A percentile compares a stretch with the other conserved stretches of the same genome.
These are phyloP conservation scores for Melanargia galathea DNA, from an alignment of 2,888 invertebrate genomes.

Conservation along the genomic window DNA sequence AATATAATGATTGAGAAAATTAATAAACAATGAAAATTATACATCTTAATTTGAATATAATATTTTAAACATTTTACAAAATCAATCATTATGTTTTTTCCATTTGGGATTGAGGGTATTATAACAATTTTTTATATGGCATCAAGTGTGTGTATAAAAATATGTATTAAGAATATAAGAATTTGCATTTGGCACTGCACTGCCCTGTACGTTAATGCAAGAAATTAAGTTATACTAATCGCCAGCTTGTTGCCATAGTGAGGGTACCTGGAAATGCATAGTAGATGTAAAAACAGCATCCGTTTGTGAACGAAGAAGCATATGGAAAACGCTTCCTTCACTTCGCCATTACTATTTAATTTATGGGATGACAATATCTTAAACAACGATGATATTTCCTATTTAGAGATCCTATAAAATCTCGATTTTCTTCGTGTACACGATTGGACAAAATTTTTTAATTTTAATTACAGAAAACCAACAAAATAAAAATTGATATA, in stretches of 20 bases:
- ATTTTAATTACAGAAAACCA: neutral
- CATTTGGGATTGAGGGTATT: conserved; percentile 53
- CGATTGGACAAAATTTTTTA: neutral
- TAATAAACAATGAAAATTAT: neutral
- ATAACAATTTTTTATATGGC: conserved; percentile 40
- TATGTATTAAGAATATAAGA: too few species aligned
- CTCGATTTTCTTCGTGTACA: neutral
- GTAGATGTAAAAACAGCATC: conserved; percentile 70
- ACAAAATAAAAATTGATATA: neutral
- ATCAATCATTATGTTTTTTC: conserved; percentile 56
- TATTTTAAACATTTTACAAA: conserved; percentile 18
- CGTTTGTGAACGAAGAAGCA: conserved; percentile 49
- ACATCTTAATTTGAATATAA: conserved; percentile 3
- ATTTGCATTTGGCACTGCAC: too few species aligned
- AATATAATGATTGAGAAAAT: conserved; percentile 36
- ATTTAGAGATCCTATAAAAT: neutral
- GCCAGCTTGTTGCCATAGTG: conserved; percentile 62
- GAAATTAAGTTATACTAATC: neutral
- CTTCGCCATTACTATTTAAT: conserved; percentile 46
- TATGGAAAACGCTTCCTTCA: conserved; percentile 55
- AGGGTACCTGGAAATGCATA: conserved; percentile 78
- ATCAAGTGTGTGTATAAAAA: conserved; percentile 35
- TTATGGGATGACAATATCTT: conserved; percentile 29
- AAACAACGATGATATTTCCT: conserved; percentile 20
- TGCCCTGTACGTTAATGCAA: neutral